Percentiles rank a stretch among this genome's conserved stretches.
These are phyloP conservation scores for Rhyacichthys aspro DNA, from an alignment of 2,797 vertebrate species.

Conservation along the genomic window DNA sequence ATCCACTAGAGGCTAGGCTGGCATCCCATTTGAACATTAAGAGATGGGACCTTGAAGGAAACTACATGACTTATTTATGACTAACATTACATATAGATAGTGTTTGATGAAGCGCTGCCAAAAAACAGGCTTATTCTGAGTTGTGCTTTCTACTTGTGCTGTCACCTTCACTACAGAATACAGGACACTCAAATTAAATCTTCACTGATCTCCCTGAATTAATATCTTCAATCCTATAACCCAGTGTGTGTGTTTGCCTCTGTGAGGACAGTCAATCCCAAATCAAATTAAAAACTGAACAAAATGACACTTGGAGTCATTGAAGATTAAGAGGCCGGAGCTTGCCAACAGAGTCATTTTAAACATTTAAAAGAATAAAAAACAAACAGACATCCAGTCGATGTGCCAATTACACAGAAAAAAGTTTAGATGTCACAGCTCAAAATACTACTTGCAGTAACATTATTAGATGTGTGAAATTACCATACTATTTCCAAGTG, in stretches of 20 bases:
- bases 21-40: not conserved
- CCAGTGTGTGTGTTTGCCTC: not conserved
- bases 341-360: not conserved
- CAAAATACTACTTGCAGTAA: too few relatives aligned
- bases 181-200: too few relatives aligned
- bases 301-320: not conserved
- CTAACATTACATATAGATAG: not conserved
- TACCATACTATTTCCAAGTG: too few relatives aligned
- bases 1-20: conserved; percentile 23
- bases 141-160: not conserved
- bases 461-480: too few relatives aligned
- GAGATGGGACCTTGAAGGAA: not conserved
- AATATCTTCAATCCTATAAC: too few relatives aligned
- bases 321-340: not conserved
- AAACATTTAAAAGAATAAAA: not conserved
- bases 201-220: too few relatives aligned
- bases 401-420: too few relatives aligned
- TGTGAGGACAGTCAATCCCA: not conserved
- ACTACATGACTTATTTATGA: not conserved
- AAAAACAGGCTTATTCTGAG: too few relatives aligned
- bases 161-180: too few relatives aligned
- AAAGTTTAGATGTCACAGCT: too few relatives aligned
- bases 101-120: too few relatives aligned
- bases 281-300: not conserved
- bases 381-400: not conserved